phyloP scores from a whole-genome alignment of 2,113 vertebrate genomes.

The Centropristis striata region DNA sequence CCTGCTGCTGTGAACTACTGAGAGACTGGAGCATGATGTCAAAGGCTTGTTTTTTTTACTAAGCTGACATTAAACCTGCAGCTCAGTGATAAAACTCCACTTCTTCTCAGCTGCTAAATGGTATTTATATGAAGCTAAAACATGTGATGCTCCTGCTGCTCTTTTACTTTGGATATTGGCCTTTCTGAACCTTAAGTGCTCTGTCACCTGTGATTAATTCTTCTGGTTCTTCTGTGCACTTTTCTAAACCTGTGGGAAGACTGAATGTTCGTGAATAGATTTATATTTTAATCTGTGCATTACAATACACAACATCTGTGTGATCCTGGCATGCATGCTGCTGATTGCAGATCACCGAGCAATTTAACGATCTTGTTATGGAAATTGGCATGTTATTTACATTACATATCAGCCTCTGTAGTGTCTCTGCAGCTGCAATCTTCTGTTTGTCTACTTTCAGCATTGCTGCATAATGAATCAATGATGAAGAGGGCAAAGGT shows the following conservation, averaged over 20 bases:
- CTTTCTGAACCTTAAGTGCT: constrained; percentile 1
- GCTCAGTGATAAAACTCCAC: background rate
- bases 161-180: background rate
- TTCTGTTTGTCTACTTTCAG: too few relatives aligned
- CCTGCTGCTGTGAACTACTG: constrained; percentile 13
- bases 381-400: background rate
- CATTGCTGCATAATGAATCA: too few relatives aligned
- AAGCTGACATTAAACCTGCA: constrained; percentile 25
- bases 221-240: too few relatives aligned
- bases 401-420: background rate
- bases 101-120: background rate
- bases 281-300: background rate
- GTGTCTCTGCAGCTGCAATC: too few relatives aligned
- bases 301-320: background rate
- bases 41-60: constrained; percentile 42
- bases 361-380: background rate
- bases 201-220: background rate
- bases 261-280: too few relatives aligned
- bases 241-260: background rate
- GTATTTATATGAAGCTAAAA: background rate
- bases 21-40: constrained; percentile 4
- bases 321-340: background rate
- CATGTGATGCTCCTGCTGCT: background rate
- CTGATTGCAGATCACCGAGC: background rate
- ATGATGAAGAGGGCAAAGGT: background rate